Conservation (phyloP, 2,888 invertebrate species). For the Tillus elongatus region DNA sequence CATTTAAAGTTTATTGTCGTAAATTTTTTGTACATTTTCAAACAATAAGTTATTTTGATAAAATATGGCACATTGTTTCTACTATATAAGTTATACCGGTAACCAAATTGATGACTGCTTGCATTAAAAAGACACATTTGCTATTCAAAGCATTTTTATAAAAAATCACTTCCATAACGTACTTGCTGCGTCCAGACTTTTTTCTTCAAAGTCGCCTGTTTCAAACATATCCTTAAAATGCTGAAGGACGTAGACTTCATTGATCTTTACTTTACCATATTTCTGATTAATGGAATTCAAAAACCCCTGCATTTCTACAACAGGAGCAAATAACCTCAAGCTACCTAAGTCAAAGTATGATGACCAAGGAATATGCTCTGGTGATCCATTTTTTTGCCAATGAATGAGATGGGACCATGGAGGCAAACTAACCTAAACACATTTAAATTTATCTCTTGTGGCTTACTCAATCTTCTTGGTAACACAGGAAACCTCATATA, state of each 20-base stretch:
- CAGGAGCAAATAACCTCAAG: constrained; percentile 68
- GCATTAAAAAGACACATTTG: no score
- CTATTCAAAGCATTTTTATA: no score
- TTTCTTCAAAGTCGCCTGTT: constrained; percentile 71
- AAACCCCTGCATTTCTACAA: constrained; percentile 78
- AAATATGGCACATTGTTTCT: no score
- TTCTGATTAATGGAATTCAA: constrained; percentile 40
- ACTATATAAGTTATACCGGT: no score
- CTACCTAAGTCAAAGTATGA: constrained; percentile 77
- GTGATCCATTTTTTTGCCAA: constrained; percentile 58
- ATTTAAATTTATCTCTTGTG: constrained; percentile 37
- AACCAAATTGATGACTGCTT: no score
- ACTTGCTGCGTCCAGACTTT: no score
- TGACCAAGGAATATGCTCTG: constrained; percentile 66
- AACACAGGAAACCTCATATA: constrained; percentile 87
- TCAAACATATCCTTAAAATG: constrained; percentile 80
- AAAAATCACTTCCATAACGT: no score
- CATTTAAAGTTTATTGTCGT: no score
- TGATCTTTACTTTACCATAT: constrained; percentile 46
- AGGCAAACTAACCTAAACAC: constrained; percentile 71
- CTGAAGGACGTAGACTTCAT: constrained; percentile 71
- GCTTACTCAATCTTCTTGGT: constrained; percentile 55
- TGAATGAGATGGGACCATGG: constrained; percentile 89
- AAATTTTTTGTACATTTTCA: no score
- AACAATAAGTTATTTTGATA: no score